Base-by-base conservation (phyloP, 23 tunicate genomes). In the Aplidium turbinatum region DNA sequence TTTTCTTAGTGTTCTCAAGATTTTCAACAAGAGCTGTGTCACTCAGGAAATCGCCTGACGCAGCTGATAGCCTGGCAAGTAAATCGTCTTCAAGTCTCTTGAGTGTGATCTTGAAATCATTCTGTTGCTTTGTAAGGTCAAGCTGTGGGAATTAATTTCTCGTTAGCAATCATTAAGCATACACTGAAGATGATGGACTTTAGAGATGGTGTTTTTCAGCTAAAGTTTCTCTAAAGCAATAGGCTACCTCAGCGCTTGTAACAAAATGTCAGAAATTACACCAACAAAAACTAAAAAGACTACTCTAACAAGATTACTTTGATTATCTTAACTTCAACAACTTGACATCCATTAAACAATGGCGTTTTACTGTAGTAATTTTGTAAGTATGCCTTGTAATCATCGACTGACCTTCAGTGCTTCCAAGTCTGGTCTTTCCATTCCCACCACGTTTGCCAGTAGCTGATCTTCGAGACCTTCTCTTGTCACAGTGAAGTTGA, bases 401-500 rank as follows among this genome's bases (percentile, higher is more conserved):
- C 36, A 68, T 11, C 9, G 11, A 11, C 19, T 45, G 27, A 85
- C 98, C 85, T 93, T 93, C 40, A 85, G 34, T 7, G 85, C 98
- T 71, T 93, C 98, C 29, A 93, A 63, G 58, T 93, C 98, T 0
- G 98, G 98, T 1, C 98, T 58, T 76, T 93, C 98, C 92, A 85
- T 85, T 31, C 93, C 98, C 1, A 93, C 98, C 7, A 93, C 98
- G 54, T 79, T 84, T 27, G 98, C 98, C 51, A 93, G 52, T 56
- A 93, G 63, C 57, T 93, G 98, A 65, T 93, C 98, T 61, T 93
- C 98, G 69, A 93, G 74, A 39, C 98, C 98, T 47, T 93, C 98
- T 58, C 98, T 54, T n/a, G 98, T 93, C 11, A 93, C 98, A n/a
- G 98, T 93, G 80, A 93, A 93, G 65, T 93, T 93, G 86, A 93